Evolutionary conservation across 2,113 vertebrate genomes (phyloP), one percentile per base, ranked within the genome.

Genomic region (Seriola quinqueradiata): DNA sequence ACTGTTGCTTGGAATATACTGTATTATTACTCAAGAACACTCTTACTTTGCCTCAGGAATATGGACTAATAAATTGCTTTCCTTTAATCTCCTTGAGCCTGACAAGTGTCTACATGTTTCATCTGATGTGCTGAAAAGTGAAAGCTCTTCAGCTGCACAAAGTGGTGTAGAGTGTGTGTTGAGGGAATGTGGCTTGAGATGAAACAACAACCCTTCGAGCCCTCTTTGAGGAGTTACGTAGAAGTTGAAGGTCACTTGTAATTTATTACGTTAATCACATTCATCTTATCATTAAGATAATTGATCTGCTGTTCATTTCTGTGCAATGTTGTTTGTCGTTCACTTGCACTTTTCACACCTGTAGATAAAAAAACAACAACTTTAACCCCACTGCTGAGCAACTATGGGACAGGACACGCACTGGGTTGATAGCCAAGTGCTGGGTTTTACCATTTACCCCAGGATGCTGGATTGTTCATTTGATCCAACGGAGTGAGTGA

Each of bases 91-190:
- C 16, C 25, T 55, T 8, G 0, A 60, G 17, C 12, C 14, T 36
- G 6, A 60, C 89, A 81, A 84, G 90, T 38, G 2, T 8, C 44
- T 42, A 71, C 89, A 84, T 46, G 87, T 84, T 86, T 84, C 28
- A 81, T 59, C 67, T 55, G 21, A 50, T 52, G 16, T 16, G 44
- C n/a, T 34, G 13, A 48, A 70, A 75, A 44, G 23, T 42, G 9
- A 78, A 77, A 89, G n/a, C 16, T 70, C 50, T 66, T 64, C 54
- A 57, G 59, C 58, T 23, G 34, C 54, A 55, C 54, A 57, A 74
- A 63, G 19, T 40, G 16, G 7, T 10, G 58, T 34, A 14, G 28
- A 42, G 34, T 12, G 65, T 52, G 61, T 40, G 12, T 16, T 55
- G 70, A 28, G 54, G 38, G 70, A 72, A 59, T 72, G 28, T 21